These are phyloP conservation scores for Caerostris extrusa DNA, from an alignment of 1,140 invertebrate genomes.

Conservation along the genomic window DNA sequence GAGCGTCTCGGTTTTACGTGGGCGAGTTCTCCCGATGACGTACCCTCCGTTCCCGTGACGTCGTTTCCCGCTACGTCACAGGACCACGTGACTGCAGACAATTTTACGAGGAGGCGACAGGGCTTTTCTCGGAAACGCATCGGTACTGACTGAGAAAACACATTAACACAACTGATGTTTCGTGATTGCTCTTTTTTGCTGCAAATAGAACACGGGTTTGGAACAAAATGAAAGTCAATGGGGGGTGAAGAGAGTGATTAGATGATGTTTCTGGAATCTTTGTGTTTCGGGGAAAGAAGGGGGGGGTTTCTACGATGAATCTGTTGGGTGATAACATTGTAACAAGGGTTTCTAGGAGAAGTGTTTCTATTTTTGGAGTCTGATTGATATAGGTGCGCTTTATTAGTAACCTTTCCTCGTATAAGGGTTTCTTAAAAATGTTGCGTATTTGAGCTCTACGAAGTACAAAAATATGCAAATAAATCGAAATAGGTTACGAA, in stretches of 20 bases:
- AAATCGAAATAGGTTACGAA: no score
- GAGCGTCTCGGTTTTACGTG: conserved; percentile 33
- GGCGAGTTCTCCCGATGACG: conserved; percentile 68
- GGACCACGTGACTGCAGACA: conserved; percentile 67
- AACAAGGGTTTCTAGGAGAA: no score
- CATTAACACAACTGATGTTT: conserved; percentile 3
- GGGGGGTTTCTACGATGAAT: neutral
- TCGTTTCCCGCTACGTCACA: conserved; percentile 37
- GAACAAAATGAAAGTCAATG: neutral
- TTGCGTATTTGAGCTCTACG: no score
- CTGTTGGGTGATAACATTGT: no score
- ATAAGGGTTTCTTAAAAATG: no score
- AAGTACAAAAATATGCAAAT: no score
- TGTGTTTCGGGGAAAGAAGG: neutral
- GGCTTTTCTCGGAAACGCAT: conserved; percentile 29
- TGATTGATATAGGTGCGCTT: no score
- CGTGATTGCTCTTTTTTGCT: conserved; percentile 10
- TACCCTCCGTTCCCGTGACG: conserved; percentile 46
- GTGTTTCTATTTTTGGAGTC: no score
- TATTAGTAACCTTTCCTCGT: no score
- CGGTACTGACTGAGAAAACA: neutral
- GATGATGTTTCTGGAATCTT: neutral
- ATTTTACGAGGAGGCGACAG: conserved; percentile 17
- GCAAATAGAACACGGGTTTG: neutral
- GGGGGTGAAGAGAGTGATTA: neutral